Evolutionary conservation across 1,140 invertebrate genomes (phyloP).

Genomic region (Papilio polyxenes): DNA sequence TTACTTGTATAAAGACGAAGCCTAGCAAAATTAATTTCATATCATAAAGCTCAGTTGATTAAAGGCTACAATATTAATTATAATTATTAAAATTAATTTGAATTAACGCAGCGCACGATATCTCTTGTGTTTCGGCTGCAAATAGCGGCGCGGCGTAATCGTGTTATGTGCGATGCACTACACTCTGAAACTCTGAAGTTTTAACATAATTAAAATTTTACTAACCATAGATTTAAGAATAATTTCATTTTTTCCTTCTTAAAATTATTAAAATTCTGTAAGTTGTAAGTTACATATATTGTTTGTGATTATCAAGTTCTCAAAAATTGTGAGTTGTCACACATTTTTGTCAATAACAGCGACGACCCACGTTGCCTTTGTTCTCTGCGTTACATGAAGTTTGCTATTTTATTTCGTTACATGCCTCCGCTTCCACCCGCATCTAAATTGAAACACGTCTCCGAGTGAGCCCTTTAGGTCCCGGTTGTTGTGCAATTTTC

Average conservation of each 20-base stretch:
- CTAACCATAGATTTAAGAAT: background rate
- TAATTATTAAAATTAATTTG: conserved; percentile 5
- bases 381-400: too few species aligned
- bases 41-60: background rate
- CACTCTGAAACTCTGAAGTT: background rate
- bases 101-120: background rate
- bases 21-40: background rate
- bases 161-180: background rate
- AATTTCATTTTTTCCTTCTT: background rate
- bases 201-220: conserved; percentile 1
- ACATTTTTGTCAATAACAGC: too few species aligned
- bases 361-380: too few species aligned
- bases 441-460: background rate
- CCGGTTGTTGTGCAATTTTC: background rate
- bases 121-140: background rate
- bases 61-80: background rate
- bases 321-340: too few species aligned
- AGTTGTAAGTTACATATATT: too few species aligned
- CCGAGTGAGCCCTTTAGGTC: background rate
- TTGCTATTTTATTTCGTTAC: background rate
- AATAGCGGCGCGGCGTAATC: background rate
- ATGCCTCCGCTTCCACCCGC: background rate
- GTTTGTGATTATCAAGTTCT: too few species aligned
- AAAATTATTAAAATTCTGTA: background rate
- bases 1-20: background rate